Percentiles rank a stretch among this genome's conserved stretches.
phyloP scores from a whole-genome alignment of 92 coral and sea anemone species.

The Epizoanthus ramosus region DNA sequence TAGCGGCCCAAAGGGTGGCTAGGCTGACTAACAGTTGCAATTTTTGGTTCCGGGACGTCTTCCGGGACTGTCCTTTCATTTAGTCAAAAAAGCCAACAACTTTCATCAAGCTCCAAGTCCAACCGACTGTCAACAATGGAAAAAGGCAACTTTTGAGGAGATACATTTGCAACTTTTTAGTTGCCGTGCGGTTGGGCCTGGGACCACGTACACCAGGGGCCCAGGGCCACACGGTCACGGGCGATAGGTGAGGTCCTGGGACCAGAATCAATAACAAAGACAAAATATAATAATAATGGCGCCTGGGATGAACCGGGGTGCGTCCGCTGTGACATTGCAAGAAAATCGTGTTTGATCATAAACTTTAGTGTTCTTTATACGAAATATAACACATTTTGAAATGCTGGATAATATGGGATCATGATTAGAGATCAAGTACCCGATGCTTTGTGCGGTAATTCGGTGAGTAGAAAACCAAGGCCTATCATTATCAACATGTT shows the following conservation, averaged over 20 bases:
- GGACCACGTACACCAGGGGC: too few relatives aligned
- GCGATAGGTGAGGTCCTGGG: conserved; percentile 5
- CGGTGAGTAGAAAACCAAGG: conserved; percentile 30
- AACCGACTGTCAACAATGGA: too few relatives aligned
- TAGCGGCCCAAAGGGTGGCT: too few relatives aligned
- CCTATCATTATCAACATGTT: neutral
- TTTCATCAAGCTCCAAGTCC: too few relatives aligned
- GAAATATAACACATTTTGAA: neutral
- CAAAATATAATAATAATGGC: conserved; percentile 23
- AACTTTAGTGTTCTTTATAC: neutral
- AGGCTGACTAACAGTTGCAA: too few relatives aligned
- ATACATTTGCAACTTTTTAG: too few relatives aligned
- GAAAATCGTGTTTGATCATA: neutral
- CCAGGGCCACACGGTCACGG: too few relatives aligned
- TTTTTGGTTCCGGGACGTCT: too few relatives aligned
- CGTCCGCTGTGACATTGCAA: neutral
- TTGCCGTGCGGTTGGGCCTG: too few relatives aligned
- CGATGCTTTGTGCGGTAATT: conserved; percentile 57
- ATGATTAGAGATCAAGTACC: conserved; percentile 74
- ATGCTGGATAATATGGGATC: conserved; percentile 25
- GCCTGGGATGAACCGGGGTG: neutral
- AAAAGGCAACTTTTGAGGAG: too few relatives aligned
- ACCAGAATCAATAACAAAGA: neutral
- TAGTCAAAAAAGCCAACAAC: too few relatives aligned
- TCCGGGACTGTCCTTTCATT: too few relatives aligned